Percentiles rank a stretch among this genome's conserved stretches.
Conservation (phyloP, 2,888 invertebrate species). For the Tolmerus cingulatus region DNA sequence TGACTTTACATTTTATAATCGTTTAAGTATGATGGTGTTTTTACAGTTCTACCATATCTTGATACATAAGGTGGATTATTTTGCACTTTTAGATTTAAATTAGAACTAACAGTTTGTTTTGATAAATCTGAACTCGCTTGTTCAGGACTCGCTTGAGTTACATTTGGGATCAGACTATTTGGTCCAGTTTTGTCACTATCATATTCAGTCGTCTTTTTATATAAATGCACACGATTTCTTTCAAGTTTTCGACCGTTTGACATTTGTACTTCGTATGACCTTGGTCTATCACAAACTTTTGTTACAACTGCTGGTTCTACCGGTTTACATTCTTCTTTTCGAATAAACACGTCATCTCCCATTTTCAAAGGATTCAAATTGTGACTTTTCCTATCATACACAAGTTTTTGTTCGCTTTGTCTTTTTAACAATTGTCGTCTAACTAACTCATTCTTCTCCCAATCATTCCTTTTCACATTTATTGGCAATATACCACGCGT, state of each 20-base stretch:
- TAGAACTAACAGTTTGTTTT: not conserved
- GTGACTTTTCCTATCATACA: not conserved
- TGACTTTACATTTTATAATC: not conserved
- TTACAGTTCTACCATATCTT: not conserved
- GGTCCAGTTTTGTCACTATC: not conserved
- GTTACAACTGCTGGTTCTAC: not conserved
- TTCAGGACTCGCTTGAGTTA: not conserved
- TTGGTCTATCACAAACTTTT: slow-evolving; percentile 7
- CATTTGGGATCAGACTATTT: not conserved
- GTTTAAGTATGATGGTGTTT: not conserved
- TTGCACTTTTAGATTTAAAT: not conserved
- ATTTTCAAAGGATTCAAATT: not conserved
- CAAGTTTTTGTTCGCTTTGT: not conserved
- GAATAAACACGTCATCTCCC: not conserved
- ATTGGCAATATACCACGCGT: not conserved
- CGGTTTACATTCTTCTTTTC: not conserved
- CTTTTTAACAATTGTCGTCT: not conserved
- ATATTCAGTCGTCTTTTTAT: not conserved
- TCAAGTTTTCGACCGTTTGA: not conserved
- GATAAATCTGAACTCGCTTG: not conserved
- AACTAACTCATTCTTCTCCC: not conserved
- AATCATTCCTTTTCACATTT: not conserved
- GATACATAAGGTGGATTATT: not conserved
- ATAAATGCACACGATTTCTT: not conserved
- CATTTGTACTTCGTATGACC: not conserved